Conservation (phyloP, 2,113 vertebrate genomes). For the Reinhardtius hippoglossoides region DNA sequence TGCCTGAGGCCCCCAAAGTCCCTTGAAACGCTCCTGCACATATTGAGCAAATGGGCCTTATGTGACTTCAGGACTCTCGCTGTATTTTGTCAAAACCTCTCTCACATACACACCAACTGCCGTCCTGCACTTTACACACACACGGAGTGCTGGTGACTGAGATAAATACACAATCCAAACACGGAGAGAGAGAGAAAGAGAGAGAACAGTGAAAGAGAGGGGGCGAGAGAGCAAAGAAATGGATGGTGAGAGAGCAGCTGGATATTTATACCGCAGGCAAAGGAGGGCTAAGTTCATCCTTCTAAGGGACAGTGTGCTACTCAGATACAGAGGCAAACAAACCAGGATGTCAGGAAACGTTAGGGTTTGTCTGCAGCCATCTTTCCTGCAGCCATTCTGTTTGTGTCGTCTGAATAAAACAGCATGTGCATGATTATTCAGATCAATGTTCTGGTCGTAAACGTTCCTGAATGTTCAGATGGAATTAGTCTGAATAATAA, state of each 20-base stretch:
- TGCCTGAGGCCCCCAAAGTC: too few species aligned
- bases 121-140: neutral
- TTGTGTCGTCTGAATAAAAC: too few species aligned
- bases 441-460: too few species aligned
- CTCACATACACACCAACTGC: constrained; percentile 16
- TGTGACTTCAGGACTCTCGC: neutral
- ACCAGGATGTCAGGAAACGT: too few species aligned
- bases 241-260: constrained; percentile 31
- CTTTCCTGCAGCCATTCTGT: too few species aligned
- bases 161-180: constrained; percentile 20
- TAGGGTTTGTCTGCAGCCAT: too few species aligned
- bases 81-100: neutral
- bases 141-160: neutral
- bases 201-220: neutral
- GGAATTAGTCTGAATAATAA: neutral
- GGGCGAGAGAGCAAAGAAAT: neutral
- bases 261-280: constrained; percentile 36
- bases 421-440: too few species aligned
- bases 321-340: constrained; percentile 10
- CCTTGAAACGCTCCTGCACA: too few species aligned
- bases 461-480: too few species aligned
- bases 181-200: neutral
- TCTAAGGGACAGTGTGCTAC: constrained; percentile 39
- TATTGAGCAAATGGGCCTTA: neutral
- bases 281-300: constrained; percentile 26